Evolutionary conservation across 1,140 invertebrate species (phyloP), one percentile per base, ranked within the genome.

Genomic region (Aphelinus certus): DNA sequence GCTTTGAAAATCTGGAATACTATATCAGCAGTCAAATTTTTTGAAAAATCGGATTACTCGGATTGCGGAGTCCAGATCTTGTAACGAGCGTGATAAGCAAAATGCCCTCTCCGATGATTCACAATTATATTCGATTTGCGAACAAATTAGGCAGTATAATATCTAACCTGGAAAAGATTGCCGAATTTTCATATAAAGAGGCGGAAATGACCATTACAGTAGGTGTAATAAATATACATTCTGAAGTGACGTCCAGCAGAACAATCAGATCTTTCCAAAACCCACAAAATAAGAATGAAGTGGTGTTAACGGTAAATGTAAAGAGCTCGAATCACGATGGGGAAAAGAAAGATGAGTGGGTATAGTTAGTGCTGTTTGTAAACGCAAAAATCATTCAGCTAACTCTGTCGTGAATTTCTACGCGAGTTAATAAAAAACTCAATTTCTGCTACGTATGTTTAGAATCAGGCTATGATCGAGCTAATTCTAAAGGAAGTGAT

Each of bases 111-210:
- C 47, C 58, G 2, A 53, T 48, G 57, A 56, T 70, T 7, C 55
- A 62, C 46, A 43, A 70, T 57, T 71, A 76, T 26, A 70, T 69
- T 57, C 45, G 53, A 10, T 75, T 64, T 55, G 3, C 61, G 2
- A 3, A 3, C 3, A 55, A 6, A 1, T 3, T 9, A 10, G 43
- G 7, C 2, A 3, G 42, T 0, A 45, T 2, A 7, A 57, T 57
- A 69, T 45, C 67, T 3, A 3, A 7, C 4, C 49, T 69, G 3
- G 67, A 47, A 10, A 47, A 55, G 2, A 47, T 58, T 1, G 3
- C 67, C 0, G 6, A 1, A 45, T 69, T 69, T 58, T 9, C 57
- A 26, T 1, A 57, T 5, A 5, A 60, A 1, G 46, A 69, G 42
- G 46, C 56, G 1, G 1, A 48, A 48, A 46, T 60, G 9, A n/a